Percentiles rank a stretch among this genome's conserved stretches.
Evolutionary conservation across 2,113 vertebrate genomes (phyloP).

Genomic region (Macaca fascicularis): DNA sequence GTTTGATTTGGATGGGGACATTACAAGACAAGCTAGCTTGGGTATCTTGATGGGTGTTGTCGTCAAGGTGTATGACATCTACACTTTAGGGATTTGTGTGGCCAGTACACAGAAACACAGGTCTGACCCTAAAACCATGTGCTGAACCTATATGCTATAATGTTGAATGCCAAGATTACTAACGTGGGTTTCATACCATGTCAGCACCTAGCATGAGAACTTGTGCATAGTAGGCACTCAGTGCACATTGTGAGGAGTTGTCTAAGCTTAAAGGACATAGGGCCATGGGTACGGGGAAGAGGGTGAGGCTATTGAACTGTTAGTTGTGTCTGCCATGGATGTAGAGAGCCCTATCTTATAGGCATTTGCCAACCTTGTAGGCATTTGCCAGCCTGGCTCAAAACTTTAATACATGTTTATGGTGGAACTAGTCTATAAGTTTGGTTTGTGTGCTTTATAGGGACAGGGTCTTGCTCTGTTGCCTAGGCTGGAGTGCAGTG

Average conservation of each 20-base stretch:
- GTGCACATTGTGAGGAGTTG: neutral
- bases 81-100: neutral
- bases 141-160: neutral
- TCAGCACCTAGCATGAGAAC: neutral
- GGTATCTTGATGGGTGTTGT: neutral
- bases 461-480: neutral
- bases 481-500: neutral
- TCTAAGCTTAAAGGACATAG: neutral
- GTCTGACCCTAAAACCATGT: neutral
- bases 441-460: no score
- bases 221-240: neutral
- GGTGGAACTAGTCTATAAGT: neutral
- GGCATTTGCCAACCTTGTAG: neutral
- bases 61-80: neutral
- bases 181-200: neutral
- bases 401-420: neutral
- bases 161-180: neutral
- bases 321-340: neutral
- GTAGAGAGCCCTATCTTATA: neutral
- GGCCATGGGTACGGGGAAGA: neutral
- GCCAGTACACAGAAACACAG: neutral
- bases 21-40: neutral
- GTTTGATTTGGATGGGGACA: neutral
- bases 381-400: neutral
- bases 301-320: neutral